Evolutionary conservation across 1,140 invertebrate genomes (phyloP), one percentile per base, ranked within the genome.

Genomic region (Listronotus bonariensis): DNA sequence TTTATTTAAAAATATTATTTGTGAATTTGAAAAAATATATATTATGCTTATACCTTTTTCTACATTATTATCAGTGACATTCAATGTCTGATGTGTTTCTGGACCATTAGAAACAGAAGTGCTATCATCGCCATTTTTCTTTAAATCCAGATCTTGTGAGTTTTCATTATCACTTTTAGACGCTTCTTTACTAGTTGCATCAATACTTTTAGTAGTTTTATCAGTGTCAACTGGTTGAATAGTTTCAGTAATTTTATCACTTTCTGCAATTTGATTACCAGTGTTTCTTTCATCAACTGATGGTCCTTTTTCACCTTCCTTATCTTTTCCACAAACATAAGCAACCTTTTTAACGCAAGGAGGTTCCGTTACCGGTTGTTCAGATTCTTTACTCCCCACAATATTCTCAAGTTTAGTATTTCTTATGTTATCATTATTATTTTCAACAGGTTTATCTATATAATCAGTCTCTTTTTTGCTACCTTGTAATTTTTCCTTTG

Each of bases 321-420:
- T 14, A 14, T 20, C 40, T 5, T 18, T 31, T 17, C 69, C 69
- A 48, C 62, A 68, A 14, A 58, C 36, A 49, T 71, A 71, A 10
- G 69, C 69, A 41, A 61, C 54, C 48, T 67, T 72, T 52, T 73
- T 68, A 12, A 70, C 15, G 56, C 68, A 72, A 9, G 11, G 10
- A 34, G 65, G 45, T 65, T 74, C 67, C 17, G 38, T 17, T 17
- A 60, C 69, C 26, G 58, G 56, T 15, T 54, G 7, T 52, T 40
- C 36, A n/a, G 26, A 8, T 55, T 42, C 11, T 12, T 64, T 43
- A 12, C 31, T 15, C 41, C 56, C 48, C 11, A 26, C 20, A 26
- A 1, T 26, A 26, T 26, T 5, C 20, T 26, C 20, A 26, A 1
- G 5, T 26, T 26, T 26, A 26, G 20, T 26, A 26, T 5, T 26